Base-by-base conservation (phyloP, 2,888 invertebrate genomes). In the Diachrysia chrysitis region DNA sequence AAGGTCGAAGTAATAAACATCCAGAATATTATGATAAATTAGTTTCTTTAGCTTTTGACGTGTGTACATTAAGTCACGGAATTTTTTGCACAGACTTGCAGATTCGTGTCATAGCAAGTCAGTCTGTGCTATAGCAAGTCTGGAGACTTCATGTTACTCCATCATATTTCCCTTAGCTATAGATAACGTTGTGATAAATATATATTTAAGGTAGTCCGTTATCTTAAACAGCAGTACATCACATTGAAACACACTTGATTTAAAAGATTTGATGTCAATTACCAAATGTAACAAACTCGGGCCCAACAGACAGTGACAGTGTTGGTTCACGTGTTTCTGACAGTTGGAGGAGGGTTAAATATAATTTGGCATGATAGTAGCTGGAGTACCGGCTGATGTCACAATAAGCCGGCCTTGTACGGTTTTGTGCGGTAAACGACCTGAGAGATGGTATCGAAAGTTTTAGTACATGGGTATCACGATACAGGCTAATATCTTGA, bases 341-440 rank as follows among this genome's bases (percentile, higher is more conserved):
- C 21, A 35, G 35, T 53, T 17, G 19, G 5, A 17, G 29, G 53
- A 17, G 23, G 37, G 35, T 46, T 37, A 29, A 25, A 63, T 46
- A 25, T 62, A 29, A 17, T 55, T 73, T 74, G 66, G 69, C 66
- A 73, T 23, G 46, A 17, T 35, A 29, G 37, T 63, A 57, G 29
- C 23, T 25, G 23, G n/a, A 21, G 53, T 42, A 19, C 25, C 17
- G 58, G n/a, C 3, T 32, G 25, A 46, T n/a, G 35, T 29, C 9
- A 7, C 9, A 4, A 29, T 9, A 1, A 37, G 58, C 58, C 53
- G 46, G 14, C 54, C 42, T 42, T 35, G 23, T 7, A 23, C 17
- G 59, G 42, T 64, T 59, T 67, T 67, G 60, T 42, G 54, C n/a
- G 19, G 70, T 51, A 53, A 35, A 19, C 19, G 58, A 61, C 32